Percentiles rank a stretch among this genome's conserved stretches.
These are phyloP conservation scores for Pangasianodon hypophthalmus DNA, from an alignment of 2,113 vertebrate genomes.

Conservation along the genomic window DNA sequence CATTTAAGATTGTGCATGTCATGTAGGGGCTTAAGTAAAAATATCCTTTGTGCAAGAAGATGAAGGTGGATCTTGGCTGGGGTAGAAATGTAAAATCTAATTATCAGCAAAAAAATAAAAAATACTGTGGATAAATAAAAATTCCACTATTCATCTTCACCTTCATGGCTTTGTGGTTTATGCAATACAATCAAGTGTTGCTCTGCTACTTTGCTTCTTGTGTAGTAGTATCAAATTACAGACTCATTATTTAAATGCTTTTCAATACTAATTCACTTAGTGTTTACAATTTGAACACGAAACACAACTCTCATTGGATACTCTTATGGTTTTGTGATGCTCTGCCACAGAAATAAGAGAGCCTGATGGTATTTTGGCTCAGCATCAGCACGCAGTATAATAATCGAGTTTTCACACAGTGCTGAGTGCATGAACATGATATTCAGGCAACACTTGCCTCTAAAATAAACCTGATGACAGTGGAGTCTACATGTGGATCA, in stretches of 20 bases:
- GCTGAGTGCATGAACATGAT: constrained; percentile 69
- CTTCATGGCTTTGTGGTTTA: neutral
- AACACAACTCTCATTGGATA: neutral
- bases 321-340: neutral
- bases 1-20: neutral
- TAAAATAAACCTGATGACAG: constrained; percentile 66
- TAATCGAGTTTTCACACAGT: constrained; percentile 32
- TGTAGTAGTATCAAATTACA: neutral
- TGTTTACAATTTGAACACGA: neutral
- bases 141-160: neutral
- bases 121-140: neutral
- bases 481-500: constrained; percentile 44
- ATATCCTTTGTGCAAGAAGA: neutral
- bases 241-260: neutral
- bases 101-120: neutral
- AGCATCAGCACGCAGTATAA: neutral
- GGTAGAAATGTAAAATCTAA: neutral
- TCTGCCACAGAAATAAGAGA: neutral
- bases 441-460: constrained; percentile 57
- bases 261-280: neutral
- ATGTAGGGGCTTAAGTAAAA: neutral
- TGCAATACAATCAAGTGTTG: neutral
- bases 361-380: neutral
- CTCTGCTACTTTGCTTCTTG: neutral
- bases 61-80: neutral